These are phyloP conservation scores for Aphidius gifuensis DNA, from an alignment of 1,140 invertebrate species.

Conservation along the genomic window DNA sequence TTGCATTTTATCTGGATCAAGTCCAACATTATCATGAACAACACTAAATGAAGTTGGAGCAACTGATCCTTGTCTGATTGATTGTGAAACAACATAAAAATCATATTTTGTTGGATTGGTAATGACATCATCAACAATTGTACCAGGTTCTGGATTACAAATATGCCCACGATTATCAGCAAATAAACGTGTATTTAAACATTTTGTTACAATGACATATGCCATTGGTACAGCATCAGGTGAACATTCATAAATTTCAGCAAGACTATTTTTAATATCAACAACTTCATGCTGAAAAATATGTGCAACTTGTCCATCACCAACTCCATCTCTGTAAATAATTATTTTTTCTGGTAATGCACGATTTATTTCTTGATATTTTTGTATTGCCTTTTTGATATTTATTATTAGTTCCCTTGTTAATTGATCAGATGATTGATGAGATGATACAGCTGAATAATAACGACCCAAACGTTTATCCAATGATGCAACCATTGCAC, in stretches of 20 bases:
- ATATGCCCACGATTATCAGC: slow-evolving; percentile 29
- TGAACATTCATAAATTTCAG: slow-evolving; percentile 53
- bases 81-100: slow-evolving; percentile 78
- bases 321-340: slow-evolving; percentile 78
- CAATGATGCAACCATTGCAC: slow-evolving; percentile 76
- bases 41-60: slow-evolving; percentile 80
- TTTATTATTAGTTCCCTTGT: slow-evolving; percentile 62
- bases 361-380: slow-evolving; percentile 55
- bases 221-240: slow-evolving; percentile 58
- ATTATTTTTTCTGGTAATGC: slow-evolving; percentile 61
- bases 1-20: slow-evolving; percentile 69
- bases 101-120: slow-evolving; percentile 78
- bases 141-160: slow-evolving; percentile 79
- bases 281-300: slow-evolving; percentile 64
- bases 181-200: slow-evolving; percentile 71
- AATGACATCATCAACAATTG: slow-evolving; percentile 80
- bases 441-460: slow-evolving; percentile 68
- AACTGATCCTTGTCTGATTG: slow-evolving; percentile 75
- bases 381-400: slow-evolving; percentile 60
- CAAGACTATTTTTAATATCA: slow-evolving; percentile 56
- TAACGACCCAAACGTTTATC: slow-evolving; percentile 65
- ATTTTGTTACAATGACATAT: slow-evolving; percentile 71
- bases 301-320: slow-evolving; percentile 76
- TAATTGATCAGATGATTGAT: slow-evolving; percentile 77
- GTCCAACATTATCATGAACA: slow-evolving; percentile 62